Evolutionary conservation across 2,113 vertebrate species (phyloP).

Genomic region (Alouatta palliata): DNA sequence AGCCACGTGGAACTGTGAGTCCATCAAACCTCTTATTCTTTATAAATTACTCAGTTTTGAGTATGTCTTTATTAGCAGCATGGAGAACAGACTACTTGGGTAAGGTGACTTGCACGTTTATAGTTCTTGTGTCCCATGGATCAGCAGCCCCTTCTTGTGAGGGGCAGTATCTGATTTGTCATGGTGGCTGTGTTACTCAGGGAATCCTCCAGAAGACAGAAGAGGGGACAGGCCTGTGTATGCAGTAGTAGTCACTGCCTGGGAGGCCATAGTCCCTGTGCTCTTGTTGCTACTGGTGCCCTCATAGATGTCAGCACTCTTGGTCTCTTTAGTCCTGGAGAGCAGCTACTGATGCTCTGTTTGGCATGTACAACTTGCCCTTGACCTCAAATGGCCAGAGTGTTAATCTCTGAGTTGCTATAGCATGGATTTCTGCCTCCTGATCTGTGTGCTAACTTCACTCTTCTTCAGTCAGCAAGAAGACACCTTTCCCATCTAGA

Average conservation of each 20-base stretch:
- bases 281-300: background rate
- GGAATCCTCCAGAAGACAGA: background rate
- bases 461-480: background rate
- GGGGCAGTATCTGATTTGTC: background rate
- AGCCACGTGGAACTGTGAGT: too few species aligned
- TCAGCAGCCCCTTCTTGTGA: background rate
- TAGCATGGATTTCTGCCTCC: background rate
- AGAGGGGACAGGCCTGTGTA: background rate
- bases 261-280: background rate
- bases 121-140: background rate
- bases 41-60: too few species aligned
- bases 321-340: background rate
- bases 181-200: background rate
- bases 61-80: too few species aligned
- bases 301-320: background rate
- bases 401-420: background rate
- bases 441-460: background rate
- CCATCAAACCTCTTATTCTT: too few species aligned
- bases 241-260: background rate
- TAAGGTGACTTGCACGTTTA: background rate
- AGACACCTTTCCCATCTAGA: background rate
- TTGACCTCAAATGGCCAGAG: background rate
- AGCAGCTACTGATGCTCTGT: background rate
- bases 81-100: background rate
- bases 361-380: background rate